Conservation (phyloP, 2,888 invertebrate genomes). For the Lepidocyrtinus sp. region DNA sequence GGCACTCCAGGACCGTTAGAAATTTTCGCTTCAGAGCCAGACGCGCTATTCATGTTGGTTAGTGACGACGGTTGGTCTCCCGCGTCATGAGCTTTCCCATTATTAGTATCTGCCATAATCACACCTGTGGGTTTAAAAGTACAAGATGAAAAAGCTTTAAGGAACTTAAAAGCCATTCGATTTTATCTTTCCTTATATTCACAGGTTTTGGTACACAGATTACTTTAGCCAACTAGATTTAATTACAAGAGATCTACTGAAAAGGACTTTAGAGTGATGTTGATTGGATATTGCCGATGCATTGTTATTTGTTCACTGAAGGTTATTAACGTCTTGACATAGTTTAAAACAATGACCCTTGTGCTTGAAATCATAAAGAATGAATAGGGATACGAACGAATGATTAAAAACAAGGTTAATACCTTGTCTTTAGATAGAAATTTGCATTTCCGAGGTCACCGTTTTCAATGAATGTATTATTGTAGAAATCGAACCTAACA, state of each 20-base stretch:
- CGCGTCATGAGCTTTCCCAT: slow-evolving; percentile 36
- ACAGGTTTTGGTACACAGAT: not conserved
- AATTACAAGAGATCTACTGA: not conserved
- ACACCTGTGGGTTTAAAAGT: slow-evolving; percentile 37
- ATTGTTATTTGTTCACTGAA: not conserved
- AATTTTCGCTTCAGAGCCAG: slow-evolving; percentile 41
- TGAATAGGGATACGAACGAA: too few relatives aligned
- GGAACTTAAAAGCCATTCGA: not conserved
- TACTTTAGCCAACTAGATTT: not conserved
- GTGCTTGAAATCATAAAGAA: too few relatives aligned
- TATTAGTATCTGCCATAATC: slow-evolving; percentile 52
- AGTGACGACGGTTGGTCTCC: slow-evolving; percentile 17
- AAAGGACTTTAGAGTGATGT: too few relatives aligned
- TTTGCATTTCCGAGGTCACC: too few relatives aligned
- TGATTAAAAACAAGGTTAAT: too few relatives aligned
- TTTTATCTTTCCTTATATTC: not conserved
- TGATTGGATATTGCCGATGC: too few relatives aligned
- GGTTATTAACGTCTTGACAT: too few relatives aligned
- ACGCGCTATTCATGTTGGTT: slow-evolving; percentile 49
- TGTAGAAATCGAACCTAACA: too few relatives aligned
- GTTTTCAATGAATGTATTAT: too few relatives aligned
- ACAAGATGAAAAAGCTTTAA: not conserved
- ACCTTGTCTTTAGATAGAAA: too few relatives aligned
- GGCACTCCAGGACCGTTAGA: slow-evolving; percentile 59
- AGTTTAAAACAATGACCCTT: too few relatives aligned